Percentiles rank a stretch among this genome's conserved stretches.
These are phyloP conservation scores for Agrochola litura DNA, from an alignment of 2,888 invertebrate genomes.

Conservation along the genomic window DNA sequence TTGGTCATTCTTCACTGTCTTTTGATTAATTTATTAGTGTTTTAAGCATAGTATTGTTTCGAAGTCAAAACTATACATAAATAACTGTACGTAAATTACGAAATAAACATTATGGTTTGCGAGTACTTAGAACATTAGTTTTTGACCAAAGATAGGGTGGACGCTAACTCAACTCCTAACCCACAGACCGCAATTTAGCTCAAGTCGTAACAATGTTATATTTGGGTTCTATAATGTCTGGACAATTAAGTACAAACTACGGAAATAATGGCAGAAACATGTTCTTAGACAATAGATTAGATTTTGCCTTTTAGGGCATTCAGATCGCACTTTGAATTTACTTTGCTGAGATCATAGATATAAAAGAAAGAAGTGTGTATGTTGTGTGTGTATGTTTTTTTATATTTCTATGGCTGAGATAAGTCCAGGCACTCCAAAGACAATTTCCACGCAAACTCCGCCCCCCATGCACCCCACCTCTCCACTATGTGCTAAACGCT, in stretches of 20 bases:
- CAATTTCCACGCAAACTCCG: no score
- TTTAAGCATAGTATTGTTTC: no score
- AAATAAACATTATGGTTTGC: conserved; percentile 1
- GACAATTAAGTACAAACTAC: conserved; percentile 1
- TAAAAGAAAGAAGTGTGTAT: no score
- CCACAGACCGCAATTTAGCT: conserved; percentile 20
- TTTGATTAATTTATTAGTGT: no score
- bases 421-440: no score
- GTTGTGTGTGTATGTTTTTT: no score
- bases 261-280: conserved; percentile 12
- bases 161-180: neutral
- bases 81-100: neutral
- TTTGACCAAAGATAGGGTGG: conserved; percentile 23
- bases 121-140: neutral
- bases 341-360: neutral
- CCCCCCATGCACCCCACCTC: no score
- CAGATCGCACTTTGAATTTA: neutral
- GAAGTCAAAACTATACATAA: no score
- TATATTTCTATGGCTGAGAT: no score
- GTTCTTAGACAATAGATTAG: neutral
- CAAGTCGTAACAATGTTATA: conserved; percentile 23
- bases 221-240: conserved; percentile 17
- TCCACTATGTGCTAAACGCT: no score
- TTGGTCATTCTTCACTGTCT: no score
- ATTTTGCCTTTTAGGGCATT: neutral